Evolutionary conservation across 2,888 invertebrate genomes (phyloP), one percentile per base, ranked within the genome.

Genomic region (Cerastis leucographa): DNA sequence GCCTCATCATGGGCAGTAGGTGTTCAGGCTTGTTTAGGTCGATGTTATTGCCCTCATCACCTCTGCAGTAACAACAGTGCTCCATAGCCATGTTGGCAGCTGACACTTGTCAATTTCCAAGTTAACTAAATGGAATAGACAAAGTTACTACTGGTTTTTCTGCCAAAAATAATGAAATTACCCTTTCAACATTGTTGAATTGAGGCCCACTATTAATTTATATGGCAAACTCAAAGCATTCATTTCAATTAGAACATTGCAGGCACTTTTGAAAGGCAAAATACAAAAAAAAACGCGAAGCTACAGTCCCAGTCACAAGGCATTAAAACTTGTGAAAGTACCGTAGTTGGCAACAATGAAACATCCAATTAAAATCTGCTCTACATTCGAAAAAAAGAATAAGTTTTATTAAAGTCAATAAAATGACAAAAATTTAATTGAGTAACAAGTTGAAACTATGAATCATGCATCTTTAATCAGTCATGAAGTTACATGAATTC

Each of bases 1-100:
- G 96, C 84, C 96, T 95, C 95, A 96, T 96, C 96, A 96, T 96
- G 1, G 96, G 96, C 92, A 96, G 91, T 42, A 96, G 93, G 82
- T 96, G 96, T 76, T 95, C 93, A 0, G 96, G 96, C 86, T 93
- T 94, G 59, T 92, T 86, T 8, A 96, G 91, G 73, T 96, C 95
- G 81, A 94, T 81, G 81, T 90, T 92, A 35, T 90, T 92, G 85
- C 89, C 84, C 82, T 95, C 96, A 83, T 96, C 96, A 2, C 96
- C 96, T 1, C 94, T 91, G 87, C 96, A 96, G 88, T 91, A 95
- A 83, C 96, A 96, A 76, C 92, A 92, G 86, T 96, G 95, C 66
- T 96, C 95, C 94, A 96, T 91, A 0, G 95, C 83, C 96, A 96
- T 96, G 79, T 84, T 88, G 77, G 71, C 89, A 86, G 91, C 87